Conservation (phyloP, 2,888 invertebrate genomes). For the Nephrotoma appendiculata region DNA sequence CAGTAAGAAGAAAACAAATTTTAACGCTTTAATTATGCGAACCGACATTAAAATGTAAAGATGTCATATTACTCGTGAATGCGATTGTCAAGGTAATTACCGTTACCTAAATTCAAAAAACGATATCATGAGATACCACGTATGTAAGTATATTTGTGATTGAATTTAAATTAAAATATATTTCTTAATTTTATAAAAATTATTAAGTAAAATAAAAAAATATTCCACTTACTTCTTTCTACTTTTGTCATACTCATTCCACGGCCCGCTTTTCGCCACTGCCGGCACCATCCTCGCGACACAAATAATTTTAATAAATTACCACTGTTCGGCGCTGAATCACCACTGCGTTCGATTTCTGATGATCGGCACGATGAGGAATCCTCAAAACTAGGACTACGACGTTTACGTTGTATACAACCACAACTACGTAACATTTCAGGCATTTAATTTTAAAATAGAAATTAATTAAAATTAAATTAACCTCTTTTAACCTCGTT, state of each 20-base stretch:
- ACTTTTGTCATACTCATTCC: constrained; percentile 59
- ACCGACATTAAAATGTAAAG: too few species aligned
- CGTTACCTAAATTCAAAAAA: background rate
- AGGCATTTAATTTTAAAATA: constrained; percentile 1
- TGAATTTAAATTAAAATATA: too few species aligned
- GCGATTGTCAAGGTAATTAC: too few species aligned
- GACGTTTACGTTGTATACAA: constrained; percentile 29
- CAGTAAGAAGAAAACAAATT: too few species aligned
- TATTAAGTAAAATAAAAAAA: background rate
- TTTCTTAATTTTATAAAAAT: too few species aligned
- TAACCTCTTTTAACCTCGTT: background rate
- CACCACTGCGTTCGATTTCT: constrained; percentile 28
- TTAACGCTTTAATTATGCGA: too few species aligned
- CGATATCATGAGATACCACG: too few species aligned
- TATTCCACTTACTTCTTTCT: constrained; percentile 50
- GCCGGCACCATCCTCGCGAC: constrained; percentile 46
- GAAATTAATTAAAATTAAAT: constrained; percentile 1
- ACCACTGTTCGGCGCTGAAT: constrained; percentile 17
- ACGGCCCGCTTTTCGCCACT: constrained; percentile 50
- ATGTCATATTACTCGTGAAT: too few species aligned
- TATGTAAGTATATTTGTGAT: too few species aligned
- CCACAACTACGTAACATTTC: constrained; percentile 31
- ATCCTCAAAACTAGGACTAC: constrained; percentile 32
- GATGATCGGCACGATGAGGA: constrained; percentile 32
- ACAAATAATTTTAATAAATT: constrained; percentile 29